A percentile compares a stretch with the other conserved stretches of the same genome.
Conservation (phyloP, 2,797 vertebrate genomes). For the Sparus aurata region DNA sequence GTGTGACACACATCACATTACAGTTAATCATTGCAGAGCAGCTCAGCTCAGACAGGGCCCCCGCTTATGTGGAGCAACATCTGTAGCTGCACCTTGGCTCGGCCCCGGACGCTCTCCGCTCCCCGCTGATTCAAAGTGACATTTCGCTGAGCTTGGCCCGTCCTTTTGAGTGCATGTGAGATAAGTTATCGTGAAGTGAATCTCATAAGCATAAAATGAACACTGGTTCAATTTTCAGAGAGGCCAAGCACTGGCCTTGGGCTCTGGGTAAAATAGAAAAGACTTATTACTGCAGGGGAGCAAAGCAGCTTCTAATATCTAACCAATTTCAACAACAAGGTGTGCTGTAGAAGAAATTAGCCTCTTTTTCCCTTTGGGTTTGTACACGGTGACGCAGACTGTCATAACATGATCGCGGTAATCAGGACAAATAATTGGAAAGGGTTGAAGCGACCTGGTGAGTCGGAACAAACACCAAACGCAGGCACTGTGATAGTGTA, state of each 20-base stretch:
- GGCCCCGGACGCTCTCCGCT: neutral
- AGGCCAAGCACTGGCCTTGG: neutral
- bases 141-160: conserved; percentile 66
- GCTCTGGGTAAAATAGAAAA: neutral
- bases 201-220: conserved; percentile 56
- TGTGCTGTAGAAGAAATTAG: conserved; percentile 22
- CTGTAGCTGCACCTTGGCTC: conserved; percentile 46
- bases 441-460: conserved; percentile 12
- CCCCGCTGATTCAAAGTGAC: conserved; percentile 63
- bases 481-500: neutral
- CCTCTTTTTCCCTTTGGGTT: conserved; percentile 11
- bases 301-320: conserved; percentile 27
- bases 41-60: conserved; percentile 23
- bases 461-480: conserved; percentile 7
- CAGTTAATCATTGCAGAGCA: conserved; percentile 27
- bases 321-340: conserved; percentile 13
- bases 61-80: conserved; percentile 45
- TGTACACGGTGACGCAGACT: neutral
- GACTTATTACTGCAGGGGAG: conserved; percentile 13
- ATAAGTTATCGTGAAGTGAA: conserved; percentile 46
- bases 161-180: conserved; percentile 33
- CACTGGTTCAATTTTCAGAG: conserved; percentile 22
- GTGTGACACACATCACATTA: conserved; percentile 27
- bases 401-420: conserved; percentile 38
- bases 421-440: conserved; percentile 46